Evolutionary conservation across 2,797 vertebrate genomes (phyloP), one percentile per base, ranked within the genome.

Genomic region (Acrossocheilus fasciatus): DNA sequence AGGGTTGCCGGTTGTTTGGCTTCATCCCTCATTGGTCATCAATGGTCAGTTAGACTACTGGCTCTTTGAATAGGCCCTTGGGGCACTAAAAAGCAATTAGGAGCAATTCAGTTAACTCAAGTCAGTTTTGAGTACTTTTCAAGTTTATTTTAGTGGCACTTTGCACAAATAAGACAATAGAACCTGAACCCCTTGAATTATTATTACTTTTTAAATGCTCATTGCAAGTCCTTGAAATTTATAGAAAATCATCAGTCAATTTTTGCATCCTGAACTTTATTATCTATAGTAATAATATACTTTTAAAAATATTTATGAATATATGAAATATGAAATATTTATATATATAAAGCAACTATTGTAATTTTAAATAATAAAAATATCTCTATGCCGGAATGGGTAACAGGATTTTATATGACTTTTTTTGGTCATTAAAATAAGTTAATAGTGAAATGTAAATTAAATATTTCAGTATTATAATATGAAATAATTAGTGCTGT

Each of bases 11-110:
- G 47, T 70, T 86, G 84, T 85, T 89, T 69, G 59, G 81, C 50
- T 78, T 81, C 68, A 57, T 89, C 89, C 70, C 59, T 90, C 89
- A 87, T 70, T 85, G 82, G 87, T 69, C 57, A 80, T 69, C 86
- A 43, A 41, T 84, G 83, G n/a, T 39, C 82, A 64, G 69, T 64
- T 41, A 75, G 70, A 79, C 47, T 36, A 30, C 79, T 43, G 84
- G 52, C 50, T 80, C 57, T 47, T n/a, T 47, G 34, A 85, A 79
- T 62, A 78, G 76, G 17, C 83, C 47, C 36, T 23, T 54, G 62
- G 62, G 74, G 30, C 50, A 36, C 64, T 45, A 50, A 69, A 85
- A 59, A 45, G 23, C 62, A 43, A 78, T 54, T 45, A 76, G 23
- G 15, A 68, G 57, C n/a, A 41, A 70, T 45, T 74, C 54, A 72